Base-by-base conservation (phyloP, 2,797 vertebrate species). In the Sciaenops ocellatus region DNA sequence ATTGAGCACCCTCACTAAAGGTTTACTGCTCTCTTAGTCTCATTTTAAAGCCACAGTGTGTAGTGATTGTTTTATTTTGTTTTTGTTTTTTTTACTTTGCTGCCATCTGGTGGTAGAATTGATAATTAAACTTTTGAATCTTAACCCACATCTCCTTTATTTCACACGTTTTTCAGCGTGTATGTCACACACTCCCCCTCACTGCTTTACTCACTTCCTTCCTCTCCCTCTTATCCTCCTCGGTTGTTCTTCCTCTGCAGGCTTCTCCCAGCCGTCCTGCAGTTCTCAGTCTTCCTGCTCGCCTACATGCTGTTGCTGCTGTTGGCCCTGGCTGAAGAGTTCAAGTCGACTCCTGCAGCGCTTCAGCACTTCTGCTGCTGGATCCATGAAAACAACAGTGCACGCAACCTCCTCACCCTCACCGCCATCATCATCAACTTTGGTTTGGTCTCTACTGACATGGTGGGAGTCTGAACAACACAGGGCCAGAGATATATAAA, bases 311-410 rank as follows among this genome's bases (percentile, higher is more conserved):
- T 95, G 73, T 86, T 96, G 85, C 88, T 96, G 78, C 69, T 94
- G 62, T 30, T 96, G 62, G 92, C 88, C 0, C 85, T 95, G 56
- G 95, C 94, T 3, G 95, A 96, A 64, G 95, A 96, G 81, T 95
- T 96, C 74, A 94, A 83, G 76, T 80, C 82, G 63, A 74, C 81
- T n/a, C 95, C 95, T 1, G 1, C 20, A 0, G 22, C 69, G 0
- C 87, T 96, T 76, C 95, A 95, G 84, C 79, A 93, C 3, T 54
- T 95, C 42, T 95, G 95, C 85, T 94, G 95, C 80, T 95, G 93
- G 93, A 94, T 96, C 73, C 95, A 96, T 16, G 95, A 96, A 76
- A 95, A 95, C 91, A 95, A 96, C 90, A 89, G 87, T 4, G 92
- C 94, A 65, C 92, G 94, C 22, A 95, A 92, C 85, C 63, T 95